Evolutionary conservation across 2,113 vertebrate genomes (phyloP).

Genomic region (Megalops atlanticus): DNA sequence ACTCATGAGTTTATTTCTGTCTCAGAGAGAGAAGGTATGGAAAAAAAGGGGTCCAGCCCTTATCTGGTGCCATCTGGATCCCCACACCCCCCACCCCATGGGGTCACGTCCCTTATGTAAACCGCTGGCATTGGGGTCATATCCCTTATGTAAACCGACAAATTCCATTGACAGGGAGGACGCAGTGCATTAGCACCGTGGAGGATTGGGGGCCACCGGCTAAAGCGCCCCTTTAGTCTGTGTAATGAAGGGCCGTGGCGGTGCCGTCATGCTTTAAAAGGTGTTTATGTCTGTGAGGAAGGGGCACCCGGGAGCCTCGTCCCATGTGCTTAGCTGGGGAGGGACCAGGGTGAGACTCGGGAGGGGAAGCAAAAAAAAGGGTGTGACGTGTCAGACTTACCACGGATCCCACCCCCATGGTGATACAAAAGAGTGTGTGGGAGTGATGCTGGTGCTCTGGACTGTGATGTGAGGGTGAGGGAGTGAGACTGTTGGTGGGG

Average conservation of each 20-base stretch:
- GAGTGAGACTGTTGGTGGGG: background rate
- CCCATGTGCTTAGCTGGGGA: no score
- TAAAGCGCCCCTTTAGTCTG: constrained; percentile 65
- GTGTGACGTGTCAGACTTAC: no score
- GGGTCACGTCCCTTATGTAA: constrained; percentile 77
- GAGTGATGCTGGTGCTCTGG: constrained; percentile 31
- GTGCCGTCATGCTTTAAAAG: constrained; percentile 55
- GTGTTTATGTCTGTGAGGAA: constrained; percentile 60
- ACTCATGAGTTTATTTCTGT: no score
- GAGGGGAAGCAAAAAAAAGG: background rate
- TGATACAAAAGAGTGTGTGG: no score
- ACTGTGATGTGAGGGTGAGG: constrained; percentile 4
- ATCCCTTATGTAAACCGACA: constrained; percentile 86
- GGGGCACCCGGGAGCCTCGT: no score
- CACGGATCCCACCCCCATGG: no score
- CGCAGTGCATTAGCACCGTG: constrained; percentile 71
- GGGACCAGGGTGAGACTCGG: background rate
- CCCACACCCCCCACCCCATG: constrained; percentile 27
- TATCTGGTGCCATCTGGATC: constrained; percentile 81
- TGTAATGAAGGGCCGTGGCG: constrained; percentile 51
- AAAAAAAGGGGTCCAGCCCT: constrained; percentile 74
- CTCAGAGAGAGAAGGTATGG: constrained; percentile 20
- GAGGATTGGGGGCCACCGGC: constrained; percentile 52
- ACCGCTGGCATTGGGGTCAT: constrained; percentile 76
- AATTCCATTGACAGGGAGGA: constrained; percentile 82